These are phyloP conservation scores for Nothoprocta perdicaria DNA, from an alignment of 2,113 vertebrate genomes.

Conservation along the genomic window DNA sequence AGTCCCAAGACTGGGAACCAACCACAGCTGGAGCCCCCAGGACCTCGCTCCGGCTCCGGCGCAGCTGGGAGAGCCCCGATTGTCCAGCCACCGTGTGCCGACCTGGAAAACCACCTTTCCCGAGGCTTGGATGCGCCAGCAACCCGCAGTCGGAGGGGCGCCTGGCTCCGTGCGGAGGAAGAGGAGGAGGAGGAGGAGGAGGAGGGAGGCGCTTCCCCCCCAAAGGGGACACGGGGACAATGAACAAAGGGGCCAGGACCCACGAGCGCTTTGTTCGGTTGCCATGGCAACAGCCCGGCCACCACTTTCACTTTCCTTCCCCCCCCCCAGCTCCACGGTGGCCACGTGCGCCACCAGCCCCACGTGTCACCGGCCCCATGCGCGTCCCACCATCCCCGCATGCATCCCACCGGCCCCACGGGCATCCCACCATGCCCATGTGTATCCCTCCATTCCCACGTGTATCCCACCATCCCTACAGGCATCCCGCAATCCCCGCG, in stretches of 20 bases:
- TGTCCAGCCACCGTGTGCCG: fast-evolving
- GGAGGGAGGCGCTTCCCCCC: slow-evolving; percentile 72
- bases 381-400: no score
- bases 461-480: no score
- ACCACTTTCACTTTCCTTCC: slow-evolving; percentile 76
- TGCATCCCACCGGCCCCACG: no score
- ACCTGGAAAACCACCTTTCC: not conserved
- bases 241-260: slow-evolving; percentile 88
- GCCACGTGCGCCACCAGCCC: no score
- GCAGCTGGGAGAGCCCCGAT: not conserved
- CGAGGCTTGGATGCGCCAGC: not conserved
- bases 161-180: not conserved
- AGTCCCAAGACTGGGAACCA: not conserved
- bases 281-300: slow-evolving; percentile 87
- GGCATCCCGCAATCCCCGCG: no score
- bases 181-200: slow-evolving; percentile 62
- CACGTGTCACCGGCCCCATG: no score
- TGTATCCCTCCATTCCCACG: no score
- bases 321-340: not conserved
- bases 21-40: fast-evolving
- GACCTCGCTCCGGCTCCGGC: not conserved
- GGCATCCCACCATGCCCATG: no score
- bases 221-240: slow-evolving; percentile 80
- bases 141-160: fast-evolving
- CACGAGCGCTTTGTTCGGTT: slow-evolving; percentile 92